These are phyloP conservation scores for Bombus impatiens DNA, from an alignment of 1,140 invertebrate species.

Conservation along the genomic window DNA sequence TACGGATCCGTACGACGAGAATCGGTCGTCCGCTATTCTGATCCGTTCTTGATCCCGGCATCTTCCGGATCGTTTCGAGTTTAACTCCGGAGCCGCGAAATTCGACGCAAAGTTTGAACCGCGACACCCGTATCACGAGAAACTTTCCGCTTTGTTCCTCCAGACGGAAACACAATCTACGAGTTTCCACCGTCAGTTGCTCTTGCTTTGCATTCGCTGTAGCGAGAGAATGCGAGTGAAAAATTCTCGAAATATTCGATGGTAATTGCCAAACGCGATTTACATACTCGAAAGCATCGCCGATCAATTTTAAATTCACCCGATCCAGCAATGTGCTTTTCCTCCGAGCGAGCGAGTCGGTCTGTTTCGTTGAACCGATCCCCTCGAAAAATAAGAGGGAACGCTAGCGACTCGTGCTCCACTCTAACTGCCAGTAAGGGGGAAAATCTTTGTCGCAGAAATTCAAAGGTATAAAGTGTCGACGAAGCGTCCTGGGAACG, in stretches of 20 bases:
- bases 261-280: constrained; percentile 36
- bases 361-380: constrained; percentile 39
- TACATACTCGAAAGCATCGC: constrained; percentile 13
- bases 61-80: neutral
- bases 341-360: neutral
- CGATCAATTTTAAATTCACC: constrained; percentile 53
- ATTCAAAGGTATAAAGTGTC: constrained; percentile 67
- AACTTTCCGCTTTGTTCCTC: neutral
- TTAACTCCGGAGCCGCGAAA: neutral
- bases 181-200: neutral
- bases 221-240: neutral
- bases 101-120: neutral
- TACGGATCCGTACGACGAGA: constrained; percentile 39
- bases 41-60: neutral
- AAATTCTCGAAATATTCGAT: constrained; percentile 33
- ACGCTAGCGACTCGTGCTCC: constrained; percentile 2
- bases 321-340: neutral
- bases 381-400: constrained; percentile 41
- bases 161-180: neutral
- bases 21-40: neutral
- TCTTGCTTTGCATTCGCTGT: neutral
- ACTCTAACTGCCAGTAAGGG: neutral
- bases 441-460: constrained; percentile 58
- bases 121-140: too few species aligned
- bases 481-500: constrained; percentile 55